Evolutionary conservation across 2,888 invertebrate species (phyloP).

Genomic region (Dichetophora obliterata): DNA sequence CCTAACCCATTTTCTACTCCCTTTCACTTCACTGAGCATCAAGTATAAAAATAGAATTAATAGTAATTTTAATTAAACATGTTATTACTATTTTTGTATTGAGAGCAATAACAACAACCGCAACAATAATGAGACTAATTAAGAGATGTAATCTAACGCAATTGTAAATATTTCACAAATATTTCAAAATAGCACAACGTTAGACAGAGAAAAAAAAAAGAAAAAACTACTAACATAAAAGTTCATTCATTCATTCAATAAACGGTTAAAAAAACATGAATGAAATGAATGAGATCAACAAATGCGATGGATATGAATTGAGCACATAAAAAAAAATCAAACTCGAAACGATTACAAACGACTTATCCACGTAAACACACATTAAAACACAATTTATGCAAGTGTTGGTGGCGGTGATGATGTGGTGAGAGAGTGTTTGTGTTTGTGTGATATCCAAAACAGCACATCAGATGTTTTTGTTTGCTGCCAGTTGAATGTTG

Average conservation of each 20-base stretch:
- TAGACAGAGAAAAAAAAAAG: no score
- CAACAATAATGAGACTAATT: no score
- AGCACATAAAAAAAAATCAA: background rate
- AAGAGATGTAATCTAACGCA: no score
- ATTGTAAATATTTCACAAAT: no score
- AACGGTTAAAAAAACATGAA: constrained; percentile 39
- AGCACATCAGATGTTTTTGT: constrained; percentile 23
- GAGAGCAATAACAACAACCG: no score
- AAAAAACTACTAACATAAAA: background rate
- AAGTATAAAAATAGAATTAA: no score
- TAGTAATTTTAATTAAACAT: no score
- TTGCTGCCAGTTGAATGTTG: constrained; percentile 3
- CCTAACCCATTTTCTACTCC: no score
- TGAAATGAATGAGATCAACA: constrained; percentile 30
- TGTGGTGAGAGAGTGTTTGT: background rate
- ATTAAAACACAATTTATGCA: constrained; percentile 15
- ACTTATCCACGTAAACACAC: constrained; percentile 1
- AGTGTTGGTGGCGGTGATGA: background rate
- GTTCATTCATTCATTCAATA: constrained; percentile 7
- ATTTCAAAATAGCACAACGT: no score
- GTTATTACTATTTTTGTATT: no score
- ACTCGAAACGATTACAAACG: background rate
- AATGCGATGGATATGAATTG: background rate
- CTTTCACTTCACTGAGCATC: no score
- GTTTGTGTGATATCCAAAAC: constrained; percentile 19